Conservation (phyloP, 2,797 vertebrate genomes). For the Loris lydekkerianus region DNA sequence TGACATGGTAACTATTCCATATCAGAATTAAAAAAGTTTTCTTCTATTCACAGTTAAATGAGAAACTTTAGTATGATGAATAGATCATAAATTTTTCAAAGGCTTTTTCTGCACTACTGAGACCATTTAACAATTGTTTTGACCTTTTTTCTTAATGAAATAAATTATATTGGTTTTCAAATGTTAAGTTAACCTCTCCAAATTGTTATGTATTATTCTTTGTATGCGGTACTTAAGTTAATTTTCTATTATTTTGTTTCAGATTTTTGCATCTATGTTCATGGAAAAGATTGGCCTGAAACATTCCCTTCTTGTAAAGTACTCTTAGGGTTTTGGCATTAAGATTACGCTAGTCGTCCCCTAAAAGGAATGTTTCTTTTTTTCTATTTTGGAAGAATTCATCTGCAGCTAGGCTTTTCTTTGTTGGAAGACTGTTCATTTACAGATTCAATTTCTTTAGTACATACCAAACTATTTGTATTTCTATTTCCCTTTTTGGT, state of each 20-base stretch:
- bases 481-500: neutral
- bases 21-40: conserved; percentile 38
- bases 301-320: neutral
- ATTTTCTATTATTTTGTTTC: neutral
- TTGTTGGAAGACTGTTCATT: neutral
- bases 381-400: neutral
- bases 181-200: neutral
- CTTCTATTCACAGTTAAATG: neutral
- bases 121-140: neutral
- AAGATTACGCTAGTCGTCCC: neutral
- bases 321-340: neutral
- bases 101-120: neutral
- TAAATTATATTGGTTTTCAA: conserved; percentile 33
- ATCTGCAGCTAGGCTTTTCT: neutral
- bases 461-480: neutral
- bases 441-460: neutral
- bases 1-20: neutral
- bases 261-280: neutral
- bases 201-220: neutral
- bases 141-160: neutral
- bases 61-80: neutral
- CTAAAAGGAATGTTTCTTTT: neutral
- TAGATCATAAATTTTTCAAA: neutral
- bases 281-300: neutral
- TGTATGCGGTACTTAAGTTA: neutral